Evolutionary conservation across 1,140 invertebrate genomes (phyloP).

Genomic region (Lethocerus indicus): DNA sequence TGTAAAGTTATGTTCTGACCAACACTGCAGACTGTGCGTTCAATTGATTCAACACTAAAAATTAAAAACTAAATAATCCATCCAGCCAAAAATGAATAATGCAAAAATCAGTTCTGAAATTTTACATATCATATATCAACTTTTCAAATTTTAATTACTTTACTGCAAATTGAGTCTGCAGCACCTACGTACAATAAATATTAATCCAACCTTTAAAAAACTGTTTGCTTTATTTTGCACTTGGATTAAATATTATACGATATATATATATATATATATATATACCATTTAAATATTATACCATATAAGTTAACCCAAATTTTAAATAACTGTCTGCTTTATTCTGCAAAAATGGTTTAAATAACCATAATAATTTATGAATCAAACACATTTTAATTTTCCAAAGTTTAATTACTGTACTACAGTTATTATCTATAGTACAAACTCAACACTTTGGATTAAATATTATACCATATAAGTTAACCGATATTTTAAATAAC

Average conservation of each 20-base stretch:
- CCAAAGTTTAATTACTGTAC: too few relatives aligned
- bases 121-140: not conserved
- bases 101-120: not conserved
- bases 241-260: not conserved
- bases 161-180: not conserved
- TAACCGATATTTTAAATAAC: too few relatives aligned
- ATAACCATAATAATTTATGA: too few relatives aligned
- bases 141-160: not conserved
- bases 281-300: too few relatives aligned
- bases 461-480: too few relatives aligned
- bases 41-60: conserved; percentile 24
- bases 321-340: too few relatives aligned
- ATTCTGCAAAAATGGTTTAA: too few relatives aligned
- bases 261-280: too few relatives aligned
- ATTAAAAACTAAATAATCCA: conserved; percentile 3
- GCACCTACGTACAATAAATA: not conserved
- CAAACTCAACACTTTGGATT: too few relatives aligned
- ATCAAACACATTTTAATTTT: too few relatives aligned
- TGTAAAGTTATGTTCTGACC: conserved; percentile 60
- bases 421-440: too few relatives aligned
- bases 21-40: conserved; percentile 31
- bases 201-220: not conserved
- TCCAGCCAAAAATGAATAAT: not conserved
- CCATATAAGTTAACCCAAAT: too few relatives aligned
- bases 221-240: not conserved